phyloP scores from a whole-genome alignment of 2,797 vertebrate genomes.

The Adrianichthys oophorus region DNA sequence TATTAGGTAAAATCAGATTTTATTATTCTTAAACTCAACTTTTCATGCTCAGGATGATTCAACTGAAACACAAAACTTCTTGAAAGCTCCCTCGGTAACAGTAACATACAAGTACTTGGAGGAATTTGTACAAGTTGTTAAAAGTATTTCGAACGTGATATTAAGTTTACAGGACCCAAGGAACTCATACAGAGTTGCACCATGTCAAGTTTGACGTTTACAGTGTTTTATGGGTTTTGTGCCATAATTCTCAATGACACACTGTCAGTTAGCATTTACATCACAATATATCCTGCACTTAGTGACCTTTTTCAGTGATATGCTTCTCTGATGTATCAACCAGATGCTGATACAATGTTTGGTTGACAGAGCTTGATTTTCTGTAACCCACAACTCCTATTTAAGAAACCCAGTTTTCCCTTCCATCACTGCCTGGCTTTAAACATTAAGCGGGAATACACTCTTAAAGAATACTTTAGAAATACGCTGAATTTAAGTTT shows the following conservation, averaged over 20 bases:
- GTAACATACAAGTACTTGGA: constrained; percentile 6
- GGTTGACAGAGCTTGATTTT: constrained; percentile 19
- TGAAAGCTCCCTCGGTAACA: constrained; percentile 16
- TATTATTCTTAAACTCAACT: constrained; percentile 13
- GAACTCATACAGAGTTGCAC: not conserved
- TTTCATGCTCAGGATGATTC: constrained; percentile 5
- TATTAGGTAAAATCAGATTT: not conserved
- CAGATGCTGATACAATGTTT: constrained; percentile 6
- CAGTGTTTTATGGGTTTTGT: constrained; percentile 30
- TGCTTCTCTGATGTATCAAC: constrained; percentile 15
- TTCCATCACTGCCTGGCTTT: constrained; percentile 56
- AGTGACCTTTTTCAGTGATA: constrained; percentile 9
- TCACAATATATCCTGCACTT: constrained; percentile 4
- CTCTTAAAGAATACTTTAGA: too few relatives aligned
- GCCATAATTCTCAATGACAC: constrained; percentile 15
- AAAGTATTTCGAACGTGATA: constrained; percentile 33
- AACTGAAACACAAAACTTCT: constrained; percentile 11
- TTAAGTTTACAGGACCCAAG: constrained; percentile 6
- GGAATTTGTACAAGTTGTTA: constrained; percentile 18
- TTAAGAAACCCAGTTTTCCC: constrained; percentile 52
- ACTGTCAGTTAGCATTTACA: constrained; percentile 29
- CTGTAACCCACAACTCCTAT: constrained; percentile 22
- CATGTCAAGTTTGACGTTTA: constrained; percentile 14
- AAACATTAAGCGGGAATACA: constrained; percentile 48
- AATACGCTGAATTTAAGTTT: too few relatives aligned